Conservation (phyloP, 1,140 invertebrate genomes). For the Brachionus koreanus region DNA sequence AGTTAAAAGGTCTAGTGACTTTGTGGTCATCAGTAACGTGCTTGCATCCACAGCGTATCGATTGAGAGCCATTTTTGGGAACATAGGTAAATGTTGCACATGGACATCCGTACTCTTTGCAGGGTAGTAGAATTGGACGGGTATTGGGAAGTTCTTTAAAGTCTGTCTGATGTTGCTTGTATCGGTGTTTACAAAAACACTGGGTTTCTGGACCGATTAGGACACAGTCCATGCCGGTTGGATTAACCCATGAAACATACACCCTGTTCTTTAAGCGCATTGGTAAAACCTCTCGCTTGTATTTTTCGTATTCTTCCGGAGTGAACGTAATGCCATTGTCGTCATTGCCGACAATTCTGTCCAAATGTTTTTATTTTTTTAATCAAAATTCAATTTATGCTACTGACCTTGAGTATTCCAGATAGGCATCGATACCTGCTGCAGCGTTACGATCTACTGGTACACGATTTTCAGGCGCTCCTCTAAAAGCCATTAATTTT, state of each 20-base stretch:
- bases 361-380: constrained; percentile 30
- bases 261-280: constrained; percentile 52
- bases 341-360: constrained; percentile 59
- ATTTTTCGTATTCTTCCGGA: constrained; percentile 59
- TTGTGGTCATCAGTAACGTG: constrained; percentile 55
- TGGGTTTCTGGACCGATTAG: constrained; percentile 58
- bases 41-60: constrained; percentile 57
- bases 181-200: constrained; percentile 59
- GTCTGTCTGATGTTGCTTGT: constrained; percentile 58
- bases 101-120: constrained; percentile 53
- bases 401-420: constrained; percentile 54
- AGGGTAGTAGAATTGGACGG: constrained; percentile 54
- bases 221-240: constrained; percentile 59
- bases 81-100: constrained; percentile 56
- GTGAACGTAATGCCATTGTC: constrained; percentile 57
- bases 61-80: constrained; percentile 54
- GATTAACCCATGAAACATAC: constrained; percentile 53
- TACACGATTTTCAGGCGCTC: constrained; percentile 25
- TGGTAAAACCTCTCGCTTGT: constrained; percentile 50
- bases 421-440: constrained; percentile 53
- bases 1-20: constrained; percentile 50
- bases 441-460: constrained; percentile 47
- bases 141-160: constrained; percentile 53
- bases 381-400: background rate
- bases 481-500: constrained; percentile 36